phyloP scores from a whole-genome alignment of 1,140 invertebrate genomes.

The Asbolus verrucosus region DNA sequence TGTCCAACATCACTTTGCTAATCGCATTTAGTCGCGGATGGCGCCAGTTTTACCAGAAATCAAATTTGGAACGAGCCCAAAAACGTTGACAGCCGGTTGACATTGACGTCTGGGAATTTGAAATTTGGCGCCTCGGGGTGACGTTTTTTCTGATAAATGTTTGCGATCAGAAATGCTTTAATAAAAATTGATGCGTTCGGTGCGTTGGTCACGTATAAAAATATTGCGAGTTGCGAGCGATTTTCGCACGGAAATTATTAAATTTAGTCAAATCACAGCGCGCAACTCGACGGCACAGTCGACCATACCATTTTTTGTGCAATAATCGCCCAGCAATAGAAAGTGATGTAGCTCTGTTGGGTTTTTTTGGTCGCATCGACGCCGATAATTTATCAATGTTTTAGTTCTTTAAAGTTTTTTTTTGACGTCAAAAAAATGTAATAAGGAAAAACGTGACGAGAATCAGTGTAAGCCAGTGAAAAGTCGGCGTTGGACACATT shows the following conservation, averaged over 20 bases:
- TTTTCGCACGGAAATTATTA: not conserved
- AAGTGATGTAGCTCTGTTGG: constrained; percentile 30
- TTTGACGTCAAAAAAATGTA: not conserved
- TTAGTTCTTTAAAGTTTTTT: not conserved
- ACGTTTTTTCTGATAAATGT: too few relatives aligned
- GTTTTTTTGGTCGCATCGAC: not conserved
- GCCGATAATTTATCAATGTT: constrained; percentile 8
- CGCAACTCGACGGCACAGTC: not conserved
- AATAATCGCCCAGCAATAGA: constrained; percentile 18
- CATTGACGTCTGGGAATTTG: too few relatives aligned
- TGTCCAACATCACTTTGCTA: too few relatives aligned
- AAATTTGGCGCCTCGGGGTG: too few relatives aligned
- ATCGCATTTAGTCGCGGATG: too few relatives aligned
- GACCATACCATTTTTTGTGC: constrained; percentile 26
- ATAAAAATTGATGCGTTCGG: not conserved
- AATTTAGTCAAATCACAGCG: constrained; percentile 18
- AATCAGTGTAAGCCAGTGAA: not conserved
- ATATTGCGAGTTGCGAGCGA: not conserved
- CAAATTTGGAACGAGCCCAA: too few relatives aligned
- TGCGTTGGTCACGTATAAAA: not conserved
- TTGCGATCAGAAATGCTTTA: too few relatives aligned
- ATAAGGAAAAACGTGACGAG: constrained; percentile 4
- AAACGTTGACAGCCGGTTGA: too few relatives aligned
- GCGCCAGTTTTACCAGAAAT: too few relatives aligned
- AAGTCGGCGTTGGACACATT: constrained; percentile 8